phyloP scores from a whole-genome alignment of 2,888 invertebrate genomes.

The Isotomurus palustris region DNA sequence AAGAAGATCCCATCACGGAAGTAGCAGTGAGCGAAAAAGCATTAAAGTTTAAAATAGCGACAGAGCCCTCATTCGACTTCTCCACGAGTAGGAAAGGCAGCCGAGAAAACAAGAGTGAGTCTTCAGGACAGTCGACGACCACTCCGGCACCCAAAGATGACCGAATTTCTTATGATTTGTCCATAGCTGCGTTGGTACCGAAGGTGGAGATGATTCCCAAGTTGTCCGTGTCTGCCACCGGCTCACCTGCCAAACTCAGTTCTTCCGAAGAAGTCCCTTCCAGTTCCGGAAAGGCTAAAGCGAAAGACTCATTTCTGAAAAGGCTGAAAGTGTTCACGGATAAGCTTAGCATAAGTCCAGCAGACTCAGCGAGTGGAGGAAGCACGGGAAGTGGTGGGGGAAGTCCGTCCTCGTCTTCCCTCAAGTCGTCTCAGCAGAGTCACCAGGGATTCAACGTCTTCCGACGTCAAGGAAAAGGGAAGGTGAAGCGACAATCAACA shows the following conservation, averaged over 20 bases:
- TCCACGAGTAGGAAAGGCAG: slow-evolving; percentile 42
- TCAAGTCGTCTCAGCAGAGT: slow-evolving; percentile 19
- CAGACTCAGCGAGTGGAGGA: slow-evolving; percentile 24
- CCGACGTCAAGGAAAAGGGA: slow-evolving; percentile 19
- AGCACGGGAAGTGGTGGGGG: slow-evolving; percentile 26
- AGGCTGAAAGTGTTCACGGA: slow-evolving; percentile 57
- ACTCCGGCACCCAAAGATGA: slow-evolving; percentile 28
- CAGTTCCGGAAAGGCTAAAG: slow-evolving; percentile 34
- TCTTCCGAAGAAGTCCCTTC: slow-evolving; percentile 15
- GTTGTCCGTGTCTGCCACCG: slow-evolving; percentile 5
- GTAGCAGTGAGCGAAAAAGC: slow-evolving; percentile 67
- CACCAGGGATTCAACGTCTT: slow-evolving; percentile 39
- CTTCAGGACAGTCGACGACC: slow-evolving; percentile 37
- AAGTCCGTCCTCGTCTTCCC: slow-evolving; percentile 20
- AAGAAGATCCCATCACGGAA: slow-evolving; percentile 68
- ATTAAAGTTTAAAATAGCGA: slow-evolving; percentile 70
- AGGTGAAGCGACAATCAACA: slow-evolving; percentile 7
- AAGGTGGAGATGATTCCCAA: slow-evolving; percentile 35
- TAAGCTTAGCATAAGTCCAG: slow-evolving; percentile 47
- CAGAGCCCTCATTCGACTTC: slow-evolving; percentile 55
- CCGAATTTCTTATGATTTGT: slow-evolving; percentile 31
- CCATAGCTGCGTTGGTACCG: slow-evolving; percentile 16
- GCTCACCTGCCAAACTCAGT: not conserved
- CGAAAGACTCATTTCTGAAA: slow-evolving; percentile 52
- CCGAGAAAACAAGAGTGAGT: slow-evolving; percentile 43